These are phyloP conservation scores for Phallusia fumigata DNA, from an alignment of 23 tunicate genomes.

Conservation along the genomic window DNA sequence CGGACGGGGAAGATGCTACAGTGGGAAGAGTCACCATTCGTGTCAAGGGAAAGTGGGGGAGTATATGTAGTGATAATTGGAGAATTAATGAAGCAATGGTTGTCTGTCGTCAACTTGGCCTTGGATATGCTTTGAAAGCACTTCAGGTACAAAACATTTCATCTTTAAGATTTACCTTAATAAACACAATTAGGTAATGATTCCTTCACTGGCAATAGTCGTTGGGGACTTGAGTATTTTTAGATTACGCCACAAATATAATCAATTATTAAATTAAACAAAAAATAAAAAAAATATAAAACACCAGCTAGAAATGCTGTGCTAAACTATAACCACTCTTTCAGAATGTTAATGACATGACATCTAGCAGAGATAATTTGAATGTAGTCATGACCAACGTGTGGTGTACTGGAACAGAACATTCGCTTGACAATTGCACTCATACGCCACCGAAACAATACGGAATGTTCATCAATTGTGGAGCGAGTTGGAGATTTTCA, in stretches of 20 bases:
- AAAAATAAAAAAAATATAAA: too few species aligned
- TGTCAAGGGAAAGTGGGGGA: constrained; percentile 24
- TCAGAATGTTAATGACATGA: not conserved
- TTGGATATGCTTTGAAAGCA: constrained; percentile 28
- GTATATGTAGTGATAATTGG: constrained; percentile 55
- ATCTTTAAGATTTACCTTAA: too few species aligned
- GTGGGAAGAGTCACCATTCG: constrained; percentile 37
- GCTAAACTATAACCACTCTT: too few species aligned
- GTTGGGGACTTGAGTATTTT: not conserved
- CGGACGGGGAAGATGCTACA: constrained; percentile 8
- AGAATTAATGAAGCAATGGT: constrained; percentile 44
- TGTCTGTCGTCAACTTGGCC: constrained; percentile 50
- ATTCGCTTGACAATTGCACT: constrained; percentile 24
- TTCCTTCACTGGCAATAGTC: not conserved
- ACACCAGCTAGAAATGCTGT: too few species aligned
- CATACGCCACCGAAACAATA: not conserved
- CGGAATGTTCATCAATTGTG: not conserved
- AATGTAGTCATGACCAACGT: constrained; percentile 1
- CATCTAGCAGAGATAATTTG: not conserved
- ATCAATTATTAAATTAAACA: too few species aligned
- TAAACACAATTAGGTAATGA: too few species aligned
- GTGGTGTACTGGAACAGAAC: constrained; percentile 22
- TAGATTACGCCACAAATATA: too few species aligned
- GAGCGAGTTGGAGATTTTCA: not conserved
- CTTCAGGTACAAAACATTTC: constrained; percentile 14